These are phyloP conservation scores for Pentamera pediparva DNA, from an alignment of 53 echinoderm and acorn worm species.

Conservation along the genomic window DNA sequence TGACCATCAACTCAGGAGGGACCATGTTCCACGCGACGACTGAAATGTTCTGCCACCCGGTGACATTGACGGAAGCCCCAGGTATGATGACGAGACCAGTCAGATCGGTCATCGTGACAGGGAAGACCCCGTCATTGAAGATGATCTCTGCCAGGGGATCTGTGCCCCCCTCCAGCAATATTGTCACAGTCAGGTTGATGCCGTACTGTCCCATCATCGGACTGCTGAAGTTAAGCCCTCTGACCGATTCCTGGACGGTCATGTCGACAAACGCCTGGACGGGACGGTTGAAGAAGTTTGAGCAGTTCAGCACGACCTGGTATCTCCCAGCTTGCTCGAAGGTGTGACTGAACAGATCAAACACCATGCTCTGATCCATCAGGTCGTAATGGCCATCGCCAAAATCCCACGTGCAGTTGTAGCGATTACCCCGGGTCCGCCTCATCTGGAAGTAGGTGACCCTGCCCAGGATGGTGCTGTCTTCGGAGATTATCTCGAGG, in stretches of 20 bases:
- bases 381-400: constrained; percentile 45
- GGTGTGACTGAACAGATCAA: constrained; percentile 52
- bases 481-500: constrained; percentile 42
- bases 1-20: constrained; percentile 40
- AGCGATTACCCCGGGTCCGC: constrained; percentile 54
- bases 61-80: constrained; percentile 37
- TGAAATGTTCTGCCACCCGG: constrained; percentile 51
- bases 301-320: constrained; percentile 43
- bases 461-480: constrained; percentile 37
- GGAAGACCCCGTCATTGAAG: constrained; percentile 28
- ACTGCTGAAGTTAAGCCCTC: constrained; percentile 46
- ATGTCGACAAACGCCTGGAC: constrained; percentile 37
- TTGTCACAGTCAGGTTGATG: constrained; percentile 47
- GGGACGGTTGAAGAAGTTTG: constrained; percentile 50
- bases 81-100: constrained; percentile 43
- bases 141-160: constrained; percentile 35
- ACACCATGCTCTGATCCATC: constrained; percentile 47
- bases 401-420: constrained; percentile 74
- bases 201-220: constrained; percentile 45
- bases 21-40: constrained; percentile 54
- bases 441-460: constrained; percentile 39
- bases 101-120: constrained; percentile 24
- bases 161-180: constrained; percentile 54
- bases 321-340: constrained; percentile 40
- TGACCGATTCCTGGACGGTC: constrained; percentile 41